phyloP scores from a whole-genome alignment of 2,888 invertebrate genomes.

The Branchipolynoe longqiensis region DNA sequence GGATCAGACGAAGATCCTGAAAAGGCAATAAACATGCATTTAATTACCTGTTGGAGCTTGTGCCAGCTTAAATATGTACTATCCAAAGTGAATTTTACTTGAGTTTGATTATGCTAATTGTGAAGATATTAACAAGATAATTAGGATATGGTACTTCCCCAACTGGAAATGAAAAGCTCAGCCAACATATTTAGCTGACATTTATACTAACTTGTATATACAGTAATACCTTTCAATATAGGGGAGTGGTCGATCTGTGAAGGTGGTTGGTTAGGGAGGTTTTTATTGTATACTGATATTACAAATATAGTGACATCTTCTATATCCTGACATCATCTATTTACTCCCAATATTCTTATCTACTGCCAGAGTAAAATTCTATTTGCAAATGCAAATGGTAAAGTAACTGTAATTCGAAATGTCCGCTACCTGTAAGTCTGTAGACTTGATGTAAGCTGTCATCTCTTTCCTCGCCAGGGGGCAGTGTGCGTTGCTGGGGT shows the following conservation, averaged over 20 bases:
- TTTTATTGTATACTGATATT: background rate
- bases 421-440: background rate
- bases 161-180: background rate
- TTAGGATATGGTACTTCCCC: too few species aligned
- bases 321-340: background rate
- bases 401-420: background rate
- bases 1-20: conserved; percentile 1
- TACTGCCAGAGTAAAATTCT: too few species aligned
- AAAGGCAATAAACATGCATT: too few species aligned
- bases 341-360: too few species aligned
- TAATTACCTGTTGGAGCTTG: too few species aligned
- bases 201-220: background rate
- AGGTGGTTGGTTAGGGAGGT: too few species aligned
- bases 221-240: background rate
- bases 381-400: too few species aligned
- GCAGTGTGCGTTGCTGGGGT: background rate
- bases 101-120: too few species aligned
- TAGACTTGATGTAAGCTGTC: conserved; percentile 17
- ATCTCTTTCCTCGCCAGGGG: background rate
- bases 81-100: background rate
- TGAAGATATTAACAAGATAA: too few species aligned
- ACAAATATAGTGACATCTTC: background rate
- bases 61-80: background rate
- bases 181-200: background rate
- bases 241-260: background rate